Percentiles rank a stretch among this genome's conserved stretches.
These are phyloP conservation scores for Archivesica marissinica DNA, from an alignment of 1,140 invertebrate genomes.

Conservation along the genomic window DNA sequence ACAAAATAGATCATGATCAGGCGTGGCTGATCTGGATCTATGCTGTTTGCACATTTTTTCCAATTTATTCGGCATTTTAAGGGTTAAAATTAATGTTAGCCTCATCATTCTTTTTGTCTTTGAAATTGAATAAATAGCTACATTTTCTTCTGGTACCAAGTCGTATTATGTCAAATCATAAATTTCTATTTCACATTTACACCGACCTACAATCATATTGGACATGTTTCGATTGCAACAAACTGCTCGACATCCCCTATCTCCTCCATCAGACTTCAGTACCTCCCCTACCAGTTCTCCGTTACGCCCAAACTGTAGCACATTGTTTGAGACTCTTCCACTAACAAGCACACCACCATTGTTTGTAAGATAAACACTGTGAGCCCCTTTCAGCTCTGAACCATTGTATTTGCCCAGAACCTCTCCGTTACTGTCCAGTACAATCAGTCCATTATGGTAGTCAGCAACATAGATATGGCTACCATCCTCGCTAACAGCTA, in stretches of 20 bases:
- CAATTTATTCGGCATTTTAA: no score
- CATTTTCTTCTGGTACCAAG: no score
- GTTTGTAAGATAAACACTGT: neutral
- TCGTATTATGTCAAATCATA: neutral
- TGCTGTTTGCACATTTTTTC: no score
- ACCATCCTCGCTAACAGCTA: neutral
- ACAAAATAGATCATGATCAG: no score
- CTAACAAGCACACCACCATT: neutral
- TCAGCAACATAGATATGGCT: neutral
- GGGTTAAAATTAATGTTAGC: no score
- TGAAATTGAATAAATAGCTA: no score
- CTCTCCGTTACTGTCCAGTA: neutral
- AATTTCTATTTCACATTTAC: neutral
- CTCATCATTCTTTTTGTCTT: no score
- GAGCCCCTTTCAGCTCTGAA: neutral
- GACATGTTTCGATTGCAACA: neutral
- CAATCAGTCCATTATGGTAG: neutral
- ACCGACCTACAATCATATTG: no score
- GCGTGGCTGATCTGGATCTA: no score
- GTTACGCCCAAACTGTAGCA: neutral
- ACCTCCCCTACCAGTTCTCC: neutral
- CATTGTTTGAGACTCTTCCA: neutral
- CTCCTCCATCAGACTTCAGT: neutral
- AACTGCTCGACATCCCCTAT: neutral
- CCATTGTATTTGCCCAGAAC: neutral